phyloP scores from a whole-genome alignment of 2,797 vertebrate genomes.

The Chelmon rostratus region DNA sequence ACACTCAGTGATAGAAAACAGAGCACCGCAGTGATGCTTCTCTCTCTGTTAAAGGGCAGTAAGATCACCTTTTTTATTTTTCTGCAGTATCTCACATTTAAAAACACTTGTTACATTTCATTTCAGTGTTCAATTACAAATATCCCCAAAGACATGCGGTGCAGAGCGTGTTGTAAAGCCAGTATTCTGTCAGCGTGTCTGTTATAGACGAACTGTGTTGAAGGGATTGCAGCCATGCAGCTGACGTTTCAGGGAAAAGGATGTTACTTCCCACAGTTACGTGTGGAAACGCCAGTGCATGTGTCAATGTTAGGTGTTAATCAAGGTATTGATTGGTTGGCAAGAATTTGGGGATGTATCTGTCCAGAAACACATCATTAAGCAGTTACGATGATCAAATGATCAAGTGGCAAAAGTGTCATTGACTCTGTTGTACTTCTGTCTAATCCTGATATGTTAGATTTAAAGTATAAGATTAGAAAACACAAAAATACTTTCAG shows the following conservation, averaged over 20 bases:
- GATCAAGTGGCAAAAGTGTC: conserved; percentile 7
- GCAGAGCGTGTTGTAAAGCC: conserved; percentile 48
- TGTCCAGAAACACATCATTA: conserved; percentile 7
- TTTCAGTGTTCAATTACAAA: conserved; percentile 54
- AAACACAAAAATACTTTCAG: conserved; percentile 32
- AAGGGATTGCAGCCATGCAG: conserved; percentile 12
- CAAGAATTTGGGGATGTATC: conserved; percentile 11
- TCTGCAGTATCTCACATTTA: conserved; percentile 7
- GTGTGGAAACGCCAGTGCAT: conserved; percentile 29
- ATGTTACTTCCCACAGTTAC: conserved; percentile 5
- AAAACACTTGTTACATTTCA: conserved; percentile 34
- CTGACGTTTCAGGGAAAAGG: conserved; percentile 25
- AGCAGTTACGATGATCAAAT: conserved; percentile 24
- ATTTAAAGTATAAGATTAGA: conserved; percentile 33
- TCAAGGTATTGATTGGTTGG: conserved; percentile 18
- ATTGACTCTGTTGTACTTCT: conserved; percentile 15
- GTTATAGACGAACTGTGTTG: conserved; percentile 28
- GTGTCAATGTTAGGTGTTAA: conserved; percentile 28
- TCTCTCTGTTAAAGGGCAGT: conserved; percentile 53
- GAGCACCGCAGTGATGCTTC: conserved; percentile 35
- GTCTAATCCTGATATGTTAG: conserved; percentile 25
- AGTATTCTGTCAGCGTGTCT: conserved; percentile 62
- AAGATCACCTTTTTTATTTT: conserved; percentile 26
- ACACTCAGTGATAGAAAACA: conserved; percentile 23
- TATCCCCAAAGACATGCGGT: conserved; percentile 45